Percentiles rank a stretch among this genome's conserved stretches.
Conservation (phyloP, 1,140 invertebrate genomes). For the Leguminivora glycinivorella region DNA sequence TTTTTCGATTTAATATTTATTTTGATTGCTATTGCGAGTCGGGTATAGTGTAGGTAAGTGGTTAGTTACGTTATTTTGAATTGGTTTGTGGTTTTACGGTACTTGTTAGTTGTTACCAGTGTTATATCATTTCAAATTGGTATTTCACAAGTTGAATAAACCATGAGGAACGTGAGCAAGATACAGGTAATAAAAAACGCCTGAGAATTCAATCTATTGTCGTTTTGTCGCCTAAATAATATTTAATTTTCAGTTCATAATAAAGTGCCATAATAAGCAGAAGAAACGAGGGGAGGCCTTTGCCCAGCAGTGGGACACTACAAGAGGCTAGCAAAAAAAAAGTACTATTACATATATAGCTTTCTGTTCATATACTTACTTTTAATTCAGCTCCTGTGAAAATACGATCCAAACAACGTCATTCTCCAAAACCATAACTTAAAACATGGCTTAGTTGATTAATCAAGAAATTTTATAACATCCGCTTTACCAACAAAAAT, state of each 20-base stretch:
- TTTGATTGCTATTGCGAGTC: constrained; percentile 15
- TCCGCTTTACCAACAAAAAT: constrained; percentile 5
- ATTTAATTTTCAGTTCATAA: too few species aligned
- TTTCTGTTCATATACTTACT: too few species aligned
- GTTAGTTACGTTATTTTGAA: constrained; percentile 6
- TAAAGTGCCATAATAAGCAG: too few species aligned
- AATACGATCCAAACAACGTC: too few species aligned
- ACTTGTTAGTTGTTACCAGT: background rate
- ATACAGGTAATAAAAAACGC: background rate
- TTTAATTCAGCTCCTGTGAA: too few species aligned
- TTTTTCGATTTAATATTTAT: constrained; percentile 2
- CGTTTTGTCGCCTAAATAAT: too few species aligned
- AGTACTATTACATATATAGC: too few species aligned
- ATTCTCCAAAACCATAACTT: background rate
- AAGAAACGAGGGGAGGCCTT: too few species aligned
- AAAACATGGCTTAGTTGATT: background rate
- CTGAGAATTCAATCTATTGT: too few species aligned
- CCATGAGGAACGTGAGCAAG: background rate
- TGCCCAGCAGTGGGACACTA: too few species aligned
- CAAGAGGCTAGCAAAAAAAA: too few species aligned
- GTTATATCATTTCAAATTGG: constrained; percentile 5
- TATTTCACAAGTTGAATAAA: background rate
- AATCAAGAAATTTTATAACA: background rate
- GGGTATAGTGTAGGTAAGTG: background rate
- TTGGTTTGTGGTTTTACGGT: background rate